These are phyloP conservation scores for Rhorus exstirpatorius DNA, from an alignment of 2,888 invertebrate genomes.

Conservation along the genomic window DNA sequence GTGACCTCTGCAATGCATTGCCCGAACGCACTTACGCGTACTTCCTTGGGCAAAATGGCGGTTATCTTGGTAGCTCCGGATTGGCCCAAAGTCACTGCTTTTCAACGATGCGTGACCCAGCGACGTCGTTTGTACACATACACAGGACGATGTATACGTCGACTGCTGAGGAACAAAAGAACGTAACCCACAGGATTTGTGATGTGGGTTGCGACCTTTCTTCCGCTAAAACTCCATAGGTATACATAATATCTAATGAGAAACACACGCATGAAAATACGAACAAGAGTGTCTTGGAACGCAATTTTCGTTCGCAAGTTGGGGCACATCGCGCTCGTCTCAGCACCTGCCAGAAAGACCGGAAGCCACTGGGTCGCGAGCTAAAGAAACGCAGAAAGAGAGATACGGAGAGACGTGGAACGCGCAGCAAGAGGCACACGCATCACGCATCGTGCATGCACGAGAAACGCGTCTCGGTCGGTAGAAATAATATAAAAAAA, in stretches of 20 bases:
- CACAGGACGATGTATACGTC: conserved; percentile 14
- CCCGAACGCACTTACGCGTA: conserved; percentile 65
- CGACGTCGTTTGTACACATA: conserved; percentile 44
- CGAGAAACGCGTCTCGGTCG: conserved; percentile 40
- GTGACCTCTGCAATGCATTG: conserved; percentile 65
- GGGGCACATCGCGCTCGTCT: conserved; percentile 64
- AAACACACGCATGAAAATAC: conserved; percentile 25
- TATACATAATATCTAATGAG: background rate
- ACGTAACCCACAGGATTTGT: background rate
- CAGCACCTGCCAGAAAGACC: conserved; percentile 76
- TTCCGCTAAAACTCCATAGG: background rate
- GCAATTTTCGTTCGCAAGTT: conserved; percentile 55
- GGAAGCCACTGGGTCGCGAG: conserved; percentile 68
- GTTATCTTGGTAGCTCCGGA: conserved; percentile 59
- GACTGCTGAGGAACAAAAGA: background rate
- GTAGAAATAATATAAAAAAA: conserved; percentile 56
- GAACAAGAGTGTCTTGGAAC: conserved; percentile 33
- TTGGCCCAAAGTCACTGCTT: conserved; percentile 64
- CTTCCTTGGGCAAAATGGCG: conserved; percentile 76
- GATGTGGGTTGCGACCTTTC: conserved; percentile 6
- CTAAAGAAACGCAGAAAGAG: conserved; percentile 25
- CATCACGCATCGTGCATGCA: conserved; percentile 58
- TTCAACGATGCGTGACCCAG: conserved; percentile 69
- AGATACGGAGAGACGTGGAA: conserved; percentile 10
- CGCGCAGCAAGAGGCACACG: conserved; percentile 48